phyloP scores from a whole-genome alignment of 2,888 invertebrate genomes.

The Timandra comae region DNA sequence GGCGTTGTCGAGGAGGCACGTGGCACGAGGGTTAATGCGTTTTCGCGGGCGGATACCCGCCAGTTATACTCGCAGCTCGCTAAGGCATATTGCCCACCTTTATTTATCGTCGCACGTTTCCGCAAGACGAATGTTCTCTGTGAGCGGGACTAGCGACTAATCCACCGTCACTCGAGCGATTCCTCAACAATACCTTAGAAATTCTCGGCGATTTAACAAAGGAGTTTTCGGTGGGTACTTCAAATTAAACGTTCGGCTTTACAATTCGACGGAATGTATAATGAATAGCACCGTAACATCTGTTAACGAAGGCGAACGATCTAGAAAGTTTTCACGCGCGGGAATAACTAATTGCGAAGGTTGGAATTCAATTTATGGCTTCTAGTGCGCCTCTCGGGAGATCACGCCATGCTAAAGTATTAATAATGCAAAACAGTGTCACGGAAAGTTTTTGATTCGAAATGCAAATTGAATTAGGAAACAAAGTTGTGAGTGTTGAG shows the following conservation, averaged over 20 bases:
- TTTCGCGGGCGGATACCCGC: conserved; percentile 25
- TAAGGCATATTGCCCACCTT: conserved; percentile 45
- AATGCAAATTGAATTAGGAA: conserved; percentile 74
- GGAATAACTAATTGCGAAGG: conserved; percentile 77
- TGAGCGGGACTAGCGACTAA: conserved; percentile 56
- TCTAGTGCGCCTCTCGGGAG: conserved; percentile 72
- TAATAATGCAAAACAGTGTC: conserved; percentile 78
- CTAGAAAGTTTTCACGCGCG: conserved; percentile 77
- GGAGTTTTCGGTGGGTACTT: conserved; percentile 68
- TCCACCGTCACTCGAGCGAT: conserved; percentile 46
- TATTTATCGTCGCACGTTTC: conserved; percentile 54
- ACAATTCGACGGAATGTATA: conserved; percentile 77
- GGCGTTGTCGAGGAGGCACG: conserved; percentile 24
- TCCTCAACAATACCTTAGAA: conserved; percentile 50
- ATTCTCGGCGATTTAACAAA: conserved; percentile 59
- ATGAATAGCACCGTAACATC: conserved; percentile 77
- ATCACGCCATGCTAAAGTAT: conserved; percentile 72
- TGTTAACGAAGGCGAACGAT: conserved; percentile 77
- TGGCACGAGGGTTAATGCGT: conserved; percentile 38
- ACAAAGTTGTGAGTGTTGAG: conserved; percentile 65
- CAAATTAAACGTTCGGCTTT: conserved; percentile 76
- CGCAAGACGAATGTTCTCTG: conserved; percentile 48
- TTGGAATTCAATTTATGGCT: conserved; percentile 76
- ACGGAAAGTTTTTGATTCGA: conserved; percentile 75
- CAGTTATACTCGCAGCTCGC: conserved; percentile 23